Percentiles rank a stretch among this genome's conserved stretches.
Evolutionary conservation across 2,113 vertebrate genomes (phyloP).

Genomic region (Gymnarchus niloticus): DNA sequence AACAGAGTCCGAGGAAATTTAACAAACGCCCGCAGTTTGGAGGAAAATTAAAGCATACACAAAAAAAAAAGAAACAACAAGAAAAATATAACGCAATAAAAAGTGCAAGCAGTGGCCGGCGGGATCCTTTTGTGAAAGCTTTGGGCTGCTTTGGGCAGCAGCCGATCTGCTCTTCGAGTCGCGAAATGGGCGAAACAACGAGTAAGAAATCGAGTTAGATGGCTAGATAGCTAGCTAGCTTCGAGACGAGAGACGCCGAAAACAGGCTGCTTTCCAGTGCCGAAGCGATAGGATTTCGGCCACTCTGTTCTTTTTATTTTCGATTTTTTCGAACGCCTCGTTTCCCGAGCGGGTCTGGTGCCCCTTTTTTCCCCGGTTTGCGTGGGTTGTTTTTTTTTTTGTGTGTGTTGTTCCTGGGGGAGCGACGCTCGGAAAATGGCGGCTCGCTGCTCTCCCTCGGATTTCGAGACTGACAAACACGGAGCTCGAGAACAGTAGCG

Average conservation of each 20-base stretch:
- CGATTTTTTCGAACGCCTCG: slow-evolving; percentile 26
- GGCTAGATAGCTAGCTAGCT: neutral
- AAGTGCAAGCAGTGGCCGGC: neutral
- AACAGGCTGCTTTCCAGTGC: slow-evolving; percentile 15
- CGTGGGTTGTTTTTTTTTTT: slow-evolving; percentile 42
- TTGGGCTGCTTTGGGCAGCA: slow-evolving; percentile 25
- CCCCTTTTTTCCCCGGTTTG: slow-evolving; percentile 22
- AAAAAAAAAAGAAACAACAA: neutral
- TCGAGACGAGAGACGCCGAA: slow-evolving; percentile 6
- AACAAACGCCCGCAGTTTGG: slow-evolving; percentile 66
- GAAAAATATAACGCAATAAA: slow-evolving; percentile 7
- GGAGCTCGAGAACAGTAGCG: slow-evolving; percentile 55
- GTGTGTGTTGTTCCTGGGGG: slow-evolving; percentile 56
- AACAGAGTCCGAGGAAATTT: slow-evolving; percentile 64
- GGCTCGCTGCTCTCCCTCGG: slow-evolving; percentile 69
- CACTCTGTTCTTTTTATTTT: neutral
- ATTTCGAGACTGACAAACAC: slow-evolving; percentile 69
- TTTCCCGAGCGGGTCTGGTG: neutral
- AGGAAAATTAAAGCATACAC: slow-evolving; percentile 15
- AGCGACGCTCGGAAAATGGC: slow-evolving; percentile 71
- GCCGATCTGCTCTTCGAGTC: slow-evolving; percentile 40
- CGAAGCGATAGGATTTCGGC: neutral
- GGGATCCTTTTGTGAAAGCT: slow-evolving; percentile 27
- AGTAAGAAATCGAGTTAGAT: slow-evolving; percentile 32
- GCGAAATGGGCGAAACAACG: slow-evolving; percentile 53